Base-by-base conservation (phyloP, 2,888 invertebrate genomes). In the Dascillus cervinus region DNA sequence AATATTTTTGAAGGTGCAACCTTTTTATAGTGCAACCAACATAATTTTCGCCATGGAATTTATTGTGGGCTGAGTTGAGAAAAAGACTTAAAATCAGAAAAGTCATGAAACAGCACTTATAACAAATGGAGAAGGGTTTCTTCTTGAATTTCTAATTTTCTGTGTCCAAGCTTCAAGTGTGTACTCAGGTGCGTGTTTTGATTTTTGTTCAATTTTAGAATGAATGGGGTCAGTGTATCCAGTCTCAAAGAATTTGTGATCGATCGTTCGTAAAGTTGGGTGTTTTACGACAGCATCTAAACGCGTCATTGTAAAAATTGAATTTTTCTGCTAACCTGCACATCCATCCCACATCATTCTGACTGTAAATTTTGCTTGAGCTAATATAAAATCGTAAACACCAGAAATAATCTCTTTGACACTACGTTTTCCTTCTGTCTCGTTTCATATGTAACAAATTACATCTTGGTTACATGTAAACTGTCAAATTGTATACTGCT, bases 401-500 rank as follows among this genome's bases (percentile, higher is more conserved):
- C 49, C 50, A 4, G 52, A 46, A 10, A 48, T 26, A 27, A 55
- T 52, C 41, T 56, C 49, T 29, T 51, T 50, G 34, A 44, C 41
- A 19, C 52, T 49, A 20, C 53, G 39, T 45, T 53, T 52, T 14
- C 50, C 53, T 41, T 52, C 40, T 6, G 50, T 52, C 37, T 58
- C 49, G 39, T 53, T 43, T 52, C 51, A 50, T 15, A 49, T 34
- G 35, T 48, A 50, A 41, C 52, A 54, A 19, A 33, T 30, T 26
- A 51, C 50, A 15, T 54, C 44, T 44, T 55, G 48, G 37, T 52
- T 44, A 21, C 39, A 52, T 52, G 37, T 58, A 54, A 9, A 56
- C 28, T 3, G 54, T 56, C 13, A 55, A 49, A 45, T 55, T 56
- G 32, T 51, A 53, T 4, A 52, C 44, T 10, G 52, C 50, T 25